Conservation (phyloP, 2,797 vertebrate genomes). For the Knipowitschia caucasica region DNA sequence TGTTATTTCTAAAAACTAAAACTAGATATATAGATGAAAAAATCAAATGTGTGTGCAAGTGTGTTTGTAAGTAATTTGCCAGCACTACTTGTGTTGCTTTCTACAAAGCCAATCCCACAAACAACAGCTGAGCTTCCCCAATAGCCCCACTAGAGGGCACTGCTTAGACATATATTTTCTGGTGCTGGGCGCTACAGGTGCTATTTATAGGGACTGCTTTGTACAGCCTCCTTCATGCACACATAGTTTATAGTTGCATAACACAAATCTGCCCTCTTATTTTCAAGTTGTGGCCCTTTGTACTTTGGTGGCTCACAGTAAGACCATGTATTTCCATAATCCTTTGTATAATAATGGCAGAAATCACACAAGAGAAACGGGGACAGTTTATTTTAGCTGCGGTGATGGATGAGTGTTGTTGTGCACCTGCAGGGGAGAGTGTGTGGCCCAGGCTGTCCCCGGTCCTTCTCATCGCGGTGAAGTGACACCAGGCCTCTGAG, state of each 20-base stretch:
- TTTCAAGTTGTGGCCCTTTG: conserved; percentile 4
- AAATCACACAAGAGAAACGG: not conserved
- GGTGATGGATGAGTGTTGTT: conserved; percentile 11
- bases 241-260: conserved; percentile 21
- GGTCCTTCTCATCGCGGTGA: conserved; percentile 26
- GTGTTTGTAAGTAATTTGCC: no score
- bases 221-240: conserved; percentile 21
- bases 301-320: not conserved
- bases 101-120: no score
- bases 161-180: conserved; percentile 39
- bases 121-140: not conserved
- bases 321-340: not conserved
- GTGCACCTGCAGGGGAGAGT: conserved; percentile 34
- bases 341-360: not conserved
- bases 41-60: no score
- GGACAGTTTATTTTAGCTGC: not conserved
- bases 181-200: conserved; percentile 16
- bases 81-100: no score
- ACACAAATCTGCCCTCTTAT: conserved; percentile 8
- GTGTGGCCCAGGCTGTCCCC: conserved; percentile 21
- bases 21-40: no score
- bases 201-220: conserved; percentile 31
- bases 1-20: no score
- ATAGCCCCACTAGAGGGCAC: conserved; percentile 54
- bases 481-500: conserved; percentile 26